These are phyloP conservation scores for Sebastes schlegelii DNA, from an alignment of 2,113 vertebrate species.

Conservation along the genomic window DNA sequence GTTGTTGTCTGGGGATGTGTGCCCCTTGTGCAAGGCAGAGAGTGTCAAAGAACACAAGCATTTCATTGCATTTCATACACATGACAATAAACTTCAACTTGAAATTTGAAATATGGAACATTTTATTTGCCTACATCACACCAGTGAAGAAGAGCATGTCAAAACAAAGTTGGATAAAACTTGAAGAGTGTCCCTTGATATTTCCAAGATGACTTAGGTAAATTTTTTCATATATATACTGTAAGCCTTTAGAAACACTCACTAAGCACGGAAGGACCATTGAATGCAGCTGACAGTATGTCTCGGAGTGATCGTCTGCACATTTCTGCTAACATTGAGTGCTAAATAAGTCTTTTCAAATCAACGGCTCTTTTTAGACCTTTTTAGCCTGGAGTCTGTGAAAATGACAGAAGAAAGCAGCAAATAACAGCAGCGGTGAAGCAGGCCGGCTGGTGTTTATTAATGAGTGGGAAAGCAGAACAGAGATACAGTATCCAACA, in stretches of 20 bases:
- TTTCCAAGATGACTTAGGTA: conserved; percentile 9
- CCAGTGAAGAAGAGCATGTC: not conserved
- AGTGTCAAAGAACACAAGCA: too few species aligned
- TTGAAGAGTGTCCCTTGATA: not conserved
- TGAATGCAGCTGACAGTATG: not conserved
- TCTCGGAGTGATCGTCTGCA: not conserved
- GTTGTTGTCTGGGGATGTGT: too few species aligned
- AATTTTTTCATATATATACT: not conserved
- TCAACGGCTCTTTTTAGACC: conserved; percentile 2
- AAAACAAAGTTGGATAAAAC: conserved; percentile 6
- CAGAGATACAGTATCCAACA: conserved; percentile 42
- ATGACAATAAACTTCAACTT: not conserved
- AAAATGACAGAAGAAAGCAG: conserved; percentile 49
- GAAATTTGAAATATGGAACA: not conserved
- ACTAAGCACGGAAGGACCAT: not conserved
- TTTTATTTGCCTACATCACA: not conserved
- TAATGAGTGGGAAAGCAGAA: conserved; percentile 50
- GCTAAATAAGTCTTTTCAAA: conserved; percentile 34
- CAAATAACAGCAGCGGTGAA: conserved; percentile 28
- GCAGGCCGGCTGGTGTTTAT: conserved; percentile 42
- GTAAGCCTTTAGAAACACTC: not conserved
- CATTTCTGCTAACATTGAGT: conserved; percentile 15
- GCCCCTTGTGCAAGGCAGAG: too few species aligned
- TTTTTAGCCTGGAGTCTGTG: conserved; percentile 9
- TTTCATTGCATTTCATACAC: too few species aligned